Conservation (phyloP, 2,888 invertebrate genomes). For the Pachydiplax longipennis region DNA sequence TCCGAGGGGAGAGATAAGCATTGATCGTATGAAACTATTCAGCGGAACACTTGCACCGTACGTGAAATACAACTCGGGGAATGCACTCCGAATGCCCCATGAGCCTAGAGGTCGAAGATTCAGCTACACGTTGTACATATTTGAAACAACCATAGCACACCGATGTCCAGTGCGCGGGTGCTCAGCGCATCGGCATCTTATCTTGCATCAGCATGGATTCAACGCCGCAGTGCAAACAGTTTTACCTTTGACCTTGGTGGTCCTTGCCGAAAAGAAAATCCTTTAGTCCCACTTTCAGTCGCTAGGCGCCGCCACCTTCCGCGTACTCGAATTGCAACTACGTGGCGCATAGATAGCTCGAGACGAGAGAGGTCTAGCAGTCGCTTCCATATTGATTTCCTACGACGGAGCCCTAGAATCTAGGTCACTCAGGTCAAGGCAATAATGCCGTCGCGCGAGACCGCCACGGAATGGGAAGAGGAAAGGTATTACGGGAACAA, state of each 20-base stretch:
- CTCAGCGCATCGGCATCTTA: too few species aligned
- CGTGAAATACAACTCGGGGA: too few species aligned
- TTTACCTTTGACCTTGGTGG: constrained; percentile 30
- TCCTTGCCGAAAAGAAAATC: constrained; percentile 39
- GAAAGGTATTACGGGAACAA: not conserved
- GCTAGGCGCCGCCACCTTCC: constrained; percentile 10
- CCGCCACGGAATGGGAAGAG: not conserved
- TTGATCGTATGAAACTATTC: too few species aligned
- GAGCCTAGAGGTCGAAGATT: too few species aligned
- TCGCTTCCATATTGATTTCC: constrained; percentile 41
- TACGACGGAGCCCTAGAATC: constrained; percentile 22
- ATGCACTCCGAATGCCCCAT: too few species aligned
- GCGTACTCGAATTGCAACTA: constrained; percentile 7
- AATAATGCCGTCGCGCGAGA: constrained; percentile 25
- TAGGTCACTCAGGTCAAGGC: constrained; percentile 42
- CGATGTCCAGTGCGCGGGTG: too few species aligned
- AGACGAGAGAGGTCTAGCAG: not conserved
- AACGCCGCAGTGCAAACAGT: constrained; percentile 18
- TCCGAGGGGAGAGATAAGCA: too few species aligned
- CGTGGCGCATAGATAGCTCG: not conserved
- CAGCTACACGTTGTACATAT: too few species aligned
- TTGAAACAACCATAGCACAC: too few species aligned
- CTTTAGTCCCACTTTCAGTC: not conserved
- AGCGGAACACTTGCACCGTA: too few species aligned
- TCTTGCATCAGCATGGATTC: too few species aligned